Percentiles rank a stretch among this genome's conserved stretches.
phyloP scores from a whole-genome alignment of 2,888 invertebrate genomes.

The Callosobruchus maculatus region DNA sequence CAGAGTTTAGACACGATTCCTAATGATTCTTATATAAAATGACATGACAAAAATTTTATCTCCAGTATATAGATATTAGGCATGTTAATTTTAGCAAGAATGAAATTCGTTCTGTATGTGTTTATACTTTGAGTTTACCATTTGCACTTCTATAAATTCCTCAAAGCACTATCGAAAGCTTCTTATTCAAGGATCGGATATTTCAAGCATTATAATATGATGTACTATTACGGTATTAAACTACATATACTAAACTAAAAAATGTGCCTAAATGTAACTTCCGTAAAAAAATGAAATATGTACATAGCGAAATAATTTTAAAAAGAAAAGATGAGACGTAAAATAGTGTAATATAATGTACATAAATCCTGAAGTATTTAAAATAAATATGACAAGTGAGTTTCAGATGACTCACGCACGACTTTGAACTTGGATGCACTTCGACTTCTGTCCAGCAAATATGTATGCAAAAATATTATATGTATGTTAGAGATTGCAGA shows the following conservation, averaged over 20 bases:
- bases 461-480: neutral
- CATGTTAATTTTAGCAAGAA: too few species aligned
- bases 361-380: constrained; percentile 7
- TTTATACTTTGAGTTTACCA: too few species aligned
- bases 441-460: neutral
- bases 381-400: constrained; percentile 3
- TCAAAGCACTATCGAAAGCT: neutral
- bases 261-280: constrained; percentile 30
- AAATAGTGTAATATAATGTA: constrained; percentile 4
- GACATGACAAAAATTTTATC: too few species aligned
- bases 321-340: neutral
- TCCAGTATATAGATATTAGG: too few species aligned
- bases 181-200: neutral
- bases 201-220: neutral
- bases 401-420: neutral
- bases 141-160: too few species aligned
- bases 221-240: constrained; percentile 5
- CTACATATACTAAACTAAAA: constrained; percentile 15
- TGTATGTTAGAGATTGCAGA: neutral
- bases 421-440: neutral
- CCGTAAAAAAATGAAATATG: neutral
- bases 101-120: too few species aligned
- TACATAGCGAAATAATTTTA: constrained; percentile 7
- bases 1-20: too few species aligned
- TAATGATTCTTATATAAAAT: too few species aligned